A percentile compares a stretch with the other conserved stretches of the same genome.
These are phyloP conservation scores for Potamarius usumacintae DNA, from an alignment of 2,113 vertebrate genomes.

Conservation along the genomic window DNA sequence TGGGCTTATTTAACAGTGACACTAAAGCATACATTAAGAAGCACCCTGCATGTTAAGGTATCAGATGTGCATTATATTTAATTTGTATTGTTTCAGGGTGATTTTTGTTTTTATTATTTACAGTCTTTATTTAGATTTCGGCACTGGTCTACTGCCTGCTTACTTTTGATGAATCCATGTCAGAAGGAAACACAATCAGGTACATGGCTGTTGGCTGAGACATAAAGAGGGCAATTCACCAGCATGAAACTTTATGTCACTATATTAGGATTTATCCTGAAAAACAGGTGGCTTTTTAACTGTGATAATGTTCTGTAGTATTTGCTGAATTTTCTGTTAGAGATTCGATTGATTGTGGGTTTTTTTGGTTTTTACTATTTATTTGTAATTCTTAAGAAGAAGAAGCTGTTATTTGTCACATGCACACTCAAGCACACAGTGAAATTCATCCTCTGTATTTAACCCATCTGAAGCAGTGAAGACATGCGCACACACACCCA, in stretches of 20 bases:
- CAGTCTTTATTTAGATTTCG: conserved; percentile 71
- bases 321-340: conserved; percentile 16
- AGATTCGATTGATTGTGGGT: background rate
- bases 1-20: conserved; percentile 9
- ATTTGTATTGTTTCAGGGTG: conserved; percentile 3
- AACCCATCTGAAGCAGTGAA: too few relatives aligned
- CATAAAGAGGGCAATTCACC: background rate
- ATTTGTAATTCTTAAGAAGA: background rate
- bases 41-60: background rate
- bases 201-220: conserved; percentile 8
- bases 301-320: conserved; percentile 27
- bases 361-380: background rate
- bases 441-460: too few relatives aligned
- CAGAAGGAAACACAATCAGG: conserved; percentile 34
- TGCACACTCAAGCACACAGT: too few relatives aligned
- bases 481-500: too few relatives aligned
- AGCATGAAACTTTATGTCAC: background rate
- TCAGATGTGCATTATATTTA: background rate
- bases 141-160: conserved; percentile 48
- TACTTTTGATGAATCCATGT: conserved; percentile 46
- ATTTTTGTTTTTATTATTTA: conserved; percentile 71
- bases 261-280: conserved; percentile 23
- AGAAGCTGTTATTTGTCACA: too few relatives aligned
- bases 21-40: background rate
- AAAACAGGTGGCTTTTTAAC: conserved; percentile 35